Evolutionary conservation across 2,888 invertebrate genomes (phyloP).

Genomic region (Charanyca ferruginea): DNA sequence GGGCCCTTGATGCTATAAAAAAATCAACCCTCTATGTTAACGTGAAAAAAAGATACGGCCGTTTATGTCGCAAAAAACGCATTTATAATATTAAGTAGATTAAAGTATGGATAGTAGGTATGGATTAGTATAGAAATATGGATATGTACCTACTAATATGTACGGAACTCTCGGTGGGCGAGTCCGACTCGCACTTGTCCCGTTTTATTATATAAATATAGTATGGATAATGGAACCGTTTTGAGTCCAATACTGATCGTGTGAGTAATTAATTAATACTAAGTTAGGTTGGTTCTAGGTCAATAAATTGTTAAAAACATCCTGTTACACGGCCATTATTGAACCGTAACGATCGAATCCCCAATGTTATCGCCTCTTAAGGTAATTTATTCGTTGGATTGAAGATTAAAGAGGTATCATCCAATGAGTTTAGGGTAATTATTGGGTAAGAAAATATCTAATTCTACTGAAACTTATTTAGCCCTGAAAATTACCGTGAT

Average conservation of each 20-base stretch:
- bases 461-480: background rate
- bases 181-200: too few relatives aligned
- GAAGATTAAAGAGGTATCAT: slow-evolving; percentile 40
- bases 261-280: background rate
- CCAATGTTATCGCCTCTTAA: slow-evolving; percentile 37
- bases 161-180: too few relatives aligned
- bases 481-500: background rate
- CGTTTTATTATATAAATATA: too few relatives aligned
- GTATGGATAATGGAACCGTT: background rate
- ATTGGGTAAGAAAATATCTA: background rate
- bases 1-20: too few relatives aligned
- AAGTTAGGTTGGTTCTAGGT: background rate
- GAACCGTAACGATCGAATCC: slow-evolving; percentile 30
- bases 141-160: too few relatives aligned
- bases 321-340: slow-evolving; percentile 36
- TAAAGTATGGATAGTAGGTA: too few relatives aligned
- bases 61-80: too few relatives aligned
- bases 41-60: too few relatives aligned
- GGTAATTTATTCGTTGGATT: slow-evolving; percentile 36
- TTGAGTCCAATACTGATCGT: background rate
- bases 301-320: slow-evolving; percentile 41
- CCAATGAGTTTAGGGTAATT: background rate
- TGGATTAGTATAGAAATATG: too few relatives aligned
- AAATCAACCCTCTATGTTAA: too few relatives aligned
- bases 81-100: too few relatives aligned